phyloP scores from a whole-genome alignment of 2,888 invertebrate species.

The Galerucella calmariensis region DNA sequence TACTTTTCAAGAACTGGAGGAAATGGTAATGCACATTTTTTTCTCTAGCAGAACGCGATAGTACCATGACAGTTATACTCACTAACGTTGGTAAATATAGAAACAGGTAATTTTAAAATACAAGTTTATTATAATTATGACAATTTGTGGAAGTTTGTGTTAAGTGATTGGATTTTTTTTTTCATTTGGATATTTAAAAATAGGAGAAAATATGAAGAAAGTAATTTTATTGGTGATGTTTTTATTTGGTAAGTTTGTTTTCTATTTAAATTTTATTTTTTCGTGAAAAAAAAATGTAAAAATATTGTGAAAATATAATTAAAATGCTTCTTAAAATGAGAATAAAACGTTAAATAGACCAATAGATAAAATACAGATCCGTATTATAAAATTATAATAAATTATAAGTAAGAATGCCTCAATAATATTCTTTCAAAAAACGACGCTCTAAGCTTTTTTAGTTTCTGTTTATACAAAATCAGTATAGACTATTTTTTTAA shows the following conservation, averaged over 20 bases:
- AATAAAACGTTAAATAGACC: not conserved
- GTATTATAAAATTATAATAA: not conserved
- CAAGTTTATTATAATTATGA: not conserved
- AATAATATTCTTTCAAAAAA: not conserved
- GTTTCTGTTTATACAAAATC: too few relatives aligned
- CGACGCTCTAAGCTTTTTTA: too few relatives aligned
- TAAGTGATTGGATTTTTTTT: not conserved
- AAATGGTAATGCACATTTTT: slow-evolving; percentile 30
- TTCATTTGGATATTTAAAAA: not conserved
- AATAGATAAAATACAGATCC: not conserved
- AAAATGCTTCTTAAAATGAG: too few relatives aligned
- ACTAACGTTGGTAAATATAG: slow-evolving; percentile 2
- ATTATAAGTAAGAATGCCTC: too few relatives aligned
- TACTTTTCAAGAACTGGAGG: slow-evolving; percentile 39
- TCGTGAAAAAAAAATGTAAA: too few relatives aligned
- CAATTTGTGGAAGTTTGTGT: not conserved
- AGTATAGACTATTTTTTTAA: not conserved
- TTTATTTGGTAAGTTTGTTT: not conserved
- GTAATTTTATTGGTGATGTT: not conserved
- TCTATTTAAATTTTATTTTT: not conserved
- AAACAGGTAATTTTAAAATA: not conserved
- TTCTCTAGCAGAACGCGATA: slow-evolving; percentile 20
- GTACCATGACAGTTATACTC: slow-evolving; percentile 17
- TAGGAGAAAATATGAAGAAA: not conserved
- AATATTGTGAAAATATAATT: too few relatives aligned